Evolutionary conservation across 2,888 invertebrate species (phyloP).

Genomic region (Archaeoteleia sp.): DNA sequence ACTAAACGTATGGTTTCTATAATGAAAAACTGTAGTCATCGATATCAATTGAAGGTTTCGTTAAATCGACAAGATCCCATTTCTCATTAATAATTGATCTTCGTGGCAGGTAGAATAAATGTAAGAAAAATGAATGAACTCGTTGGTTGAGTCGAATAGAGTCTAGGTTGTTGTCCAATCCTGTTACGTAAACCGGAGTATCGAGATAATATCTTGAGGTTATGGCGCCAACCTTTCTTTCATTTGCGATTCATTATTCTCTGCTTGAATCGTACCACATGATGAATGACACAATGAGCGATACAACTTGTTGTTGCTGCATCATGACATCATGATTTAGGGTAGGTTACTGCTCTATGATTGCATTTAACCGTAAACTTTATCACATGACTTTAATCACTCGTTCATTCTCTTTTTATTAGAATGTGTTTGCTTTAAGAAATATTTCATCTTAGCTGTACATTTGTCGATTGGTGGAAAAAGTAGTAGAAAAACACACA

Average conservation of each 20-base stretch:
- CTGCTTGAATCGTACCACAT: conserved; percentile 49
- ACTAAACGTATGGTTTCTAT: conserved; percentile 5
- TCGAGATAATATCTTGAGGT: conserved; percentile 56
- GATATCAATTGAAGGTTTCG: no score
- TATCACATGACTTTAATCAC: no score
- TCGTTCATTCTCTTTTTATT: no score
- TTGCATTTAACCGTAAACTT: no score
- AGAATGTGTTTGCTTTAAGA: no score
- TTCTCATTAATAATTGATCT: conserved; percentile 10
- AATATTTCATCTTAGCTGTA: no score
- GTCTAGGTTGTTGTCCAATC: conserved; percentile 13
- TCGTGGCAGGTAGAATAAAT: conserved; percentile 18
- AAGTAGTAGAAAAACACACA: no score
- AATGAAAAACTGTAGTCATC: not conserved
- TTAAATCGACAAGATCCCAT: no score
- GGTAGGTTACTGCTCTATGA: conserved; percentile 1
- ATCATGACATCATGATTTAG: conserved; percentile 23
- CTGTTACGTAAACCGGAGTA: conserved; percentile 33
- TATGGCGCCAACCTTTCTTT: conserved; percentile 55
- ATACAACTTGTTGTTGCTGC: conserved; percentile 13
- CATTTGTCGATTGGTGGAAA: no score
- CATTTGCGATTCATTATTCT: conserved; percentile 55
- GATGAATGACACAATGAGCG: conserved; percentile 36
- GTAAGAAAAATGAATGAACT: conserved; percentile 21
- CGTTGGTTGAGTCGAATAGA: conserved; percentile 6